phyloP scores from a whole-genome alignment of 2,797 vertebrate genomes.

The Urophycis tenuis region DNA sequence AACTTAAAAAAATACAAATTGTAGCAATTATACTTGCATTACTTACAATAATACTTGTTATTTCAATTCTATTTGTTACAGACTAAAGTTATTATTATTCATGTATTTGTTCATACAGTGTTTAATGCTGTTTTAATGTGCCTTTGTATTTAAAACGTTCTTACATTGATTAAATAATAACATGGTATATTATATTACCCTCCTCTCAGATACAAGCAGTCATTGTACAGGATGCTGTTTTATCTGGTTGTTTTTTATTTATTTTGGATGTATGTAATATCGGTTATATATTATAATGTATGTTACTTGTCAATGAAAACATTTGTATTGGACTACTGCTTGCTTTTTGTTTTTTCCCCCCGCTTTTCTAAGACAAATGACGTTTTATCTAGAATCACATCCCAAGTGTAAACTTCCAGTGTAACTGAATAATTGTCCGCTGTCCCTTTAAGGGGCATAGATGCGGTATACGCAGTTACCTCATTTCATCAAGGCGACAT shows the following conservation, averaged over 20 bases:
- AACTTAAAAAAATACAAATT: not conserved
- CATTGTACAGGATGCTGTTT: not conserved
- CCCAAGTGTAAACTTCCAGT: not conserved
- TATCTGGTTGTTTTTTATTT: not conserved
- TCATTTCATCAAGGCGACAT: constrained; percentile 56
- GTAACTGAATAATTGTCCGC: not conserved
- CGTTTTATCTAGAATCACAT: not conserved
- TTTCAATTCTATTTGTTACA: not conserved
- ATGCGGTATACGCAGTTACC: constrained; percentile 58
- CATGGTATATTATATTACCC: not conserved
- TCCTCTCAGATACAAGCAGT: not conserved
- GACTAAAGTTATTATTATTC: not conserved
- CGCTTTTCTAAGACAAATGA: not conserved
- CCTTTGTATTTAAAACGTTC: too few species aligned
- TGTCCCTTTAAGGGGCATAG: constrained; percentile 70
- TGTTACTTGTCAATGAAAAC: not conserved
- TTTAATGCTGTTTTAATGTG: not conserved
- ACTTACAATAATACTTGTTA: not conserved
- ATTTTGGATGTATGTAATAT: too few species aligned
- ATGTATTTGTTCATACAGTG: not conserved
- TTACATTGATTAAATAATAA: not conserved
- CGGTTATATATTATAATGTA: not conserved
- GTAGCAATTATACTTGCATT: too few species aligned
- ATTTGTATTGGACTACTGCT: not conserved
- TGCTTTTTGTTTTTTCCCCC: too few species aligned